These are phyloP conservation scores for Druceiella hillmani DNA, from an alignment of 2,888 invertebrate species.

Conservation along the genomic window DNA sequence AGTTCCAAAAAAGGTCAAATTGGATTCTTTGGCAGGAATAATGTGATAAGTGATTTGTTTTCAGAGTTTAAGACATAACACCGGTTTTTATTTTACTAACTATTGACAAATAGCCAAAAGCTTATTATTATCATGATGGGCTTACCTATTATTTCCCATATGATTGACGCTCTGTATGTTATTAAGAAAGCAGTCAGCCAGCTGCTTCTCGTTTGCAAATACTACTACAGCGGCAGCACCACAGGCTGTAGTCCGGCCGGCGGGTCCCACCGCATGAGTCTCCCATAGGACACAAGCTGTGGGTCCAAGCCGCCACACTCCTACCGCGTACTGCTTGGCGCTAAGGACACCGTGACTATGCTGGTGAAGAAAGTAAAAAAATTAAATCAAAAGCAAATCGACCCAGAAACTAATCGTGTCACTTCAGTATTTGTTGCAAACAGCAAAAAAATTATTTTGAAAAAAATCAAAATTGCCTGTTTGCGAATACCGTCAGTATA, in stretches of 20 bases:
- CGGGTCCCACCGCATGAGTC: conserved; percentile 38
- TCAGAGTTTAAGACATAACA: too few species aligned
- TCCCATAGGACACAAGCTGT: conserved; percentile 34
- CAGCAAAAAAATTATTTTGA: too few species aligned
- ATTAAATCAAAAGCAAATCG: conserved; percentile 1
- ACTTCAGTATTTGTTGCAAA: too few species aligned
- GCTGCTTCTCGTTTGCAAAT: conserved; percentile 30
- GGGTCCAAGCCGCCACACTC: conserved; percentile 32
- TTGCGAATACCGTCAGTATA: too few species aligned
- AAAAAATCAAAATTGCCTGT: too few species aligned
- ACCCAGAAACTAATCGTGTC: too few species aligned
- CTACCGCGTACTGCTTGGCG: conserved; percentile 40
- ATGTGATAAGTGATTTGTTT: too few species aligned
- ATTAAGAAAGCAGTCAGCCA: conserved; percentile 31
- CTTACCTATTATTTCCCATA: conserved; percentile 36
- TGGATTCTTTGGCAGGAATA: too few species aligned
- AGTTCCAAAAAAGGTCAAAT: too few species aligned
- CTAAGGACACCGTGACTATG: conserved; percentile 37
- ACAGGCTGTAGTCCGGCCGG: conserved; percentile 31
- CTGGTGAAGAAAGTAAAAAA: conserved; percentile 24
- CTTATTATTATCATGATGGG: too few species aligned
- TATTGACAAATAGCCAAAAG: too few species aligned
- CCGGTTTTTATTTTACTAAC: too few species aligned
- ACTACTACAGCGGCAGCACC: conserved; percentile 34
- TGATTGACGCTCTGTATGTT: conserved; percentile 32